Conservation (phyloP, 2,888 invertebrate genomes). For the Temnothorax rugatulus region DNA sequence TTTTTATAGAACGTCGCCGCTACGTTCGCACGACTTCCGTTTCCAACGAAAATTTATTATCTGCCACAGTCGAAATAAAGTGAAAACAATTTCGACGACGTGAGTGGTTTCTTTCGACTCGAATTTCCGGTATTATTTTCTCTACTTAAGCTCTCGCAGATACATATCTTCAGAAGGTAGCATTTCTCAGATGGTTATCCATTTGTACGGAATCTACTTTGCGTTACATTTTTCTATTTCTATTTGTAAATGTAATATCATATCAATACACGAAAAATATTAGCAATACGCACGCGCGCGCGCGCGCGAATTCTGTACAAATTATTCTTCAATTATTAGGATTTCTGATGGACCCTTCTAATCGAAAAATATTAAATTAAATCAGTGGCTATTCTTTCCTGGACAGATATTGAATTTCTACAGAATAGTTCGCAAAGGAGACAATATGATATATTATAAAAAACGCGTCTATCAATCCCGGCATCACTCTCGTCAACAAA, state of each 20-base stretch:
- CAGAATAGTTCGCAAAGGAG: constrained; percentile 30
- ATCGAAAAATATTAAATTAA: neutral
- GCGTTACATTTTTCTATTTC: neutral
- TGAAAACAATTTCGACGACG: constrained; percentile 47
- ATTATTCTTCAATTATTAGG: neutral
- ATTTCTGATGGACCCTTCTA: neutral
- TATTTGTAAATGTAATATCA: neutral
- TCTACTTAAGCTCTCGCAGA: constrained; percentile 31
- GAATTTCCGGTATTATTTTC: constrained; percentile 52
- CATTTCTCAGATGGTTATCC: neutral
- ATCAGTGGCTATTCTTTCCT: neutral
- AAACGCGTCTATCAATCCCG: constrained; percentile 61
- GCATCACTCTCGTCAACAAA: constrained; percentile 69
- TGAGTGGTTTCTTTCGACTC: constrained; percentile 51
- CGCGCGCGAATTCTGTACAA: neutral
- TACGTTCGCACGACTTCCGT: constrained; percentile 45
- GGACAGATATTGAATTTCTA: constrained; percentile 51
- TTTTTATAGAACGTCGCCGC: constrained; percentile 48
- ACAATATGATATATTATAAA: constrained; percentile 24
- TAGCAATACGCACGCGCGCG: neutral
- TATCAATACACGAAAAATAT: neutral
- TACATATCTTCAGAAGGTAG: constrained; percentile 21
- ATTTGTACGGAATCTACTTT: neutral
- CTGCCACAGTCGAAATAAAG: constrained; percentile 41
- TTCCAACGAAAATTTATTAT: constrained; percentile 52